Evolutionary conservation across 53 echinoderm and acorn worm species (phyloP), one percentile per base, ranked within the genome.

Genomic region (Luidia sarsii): DNA sequence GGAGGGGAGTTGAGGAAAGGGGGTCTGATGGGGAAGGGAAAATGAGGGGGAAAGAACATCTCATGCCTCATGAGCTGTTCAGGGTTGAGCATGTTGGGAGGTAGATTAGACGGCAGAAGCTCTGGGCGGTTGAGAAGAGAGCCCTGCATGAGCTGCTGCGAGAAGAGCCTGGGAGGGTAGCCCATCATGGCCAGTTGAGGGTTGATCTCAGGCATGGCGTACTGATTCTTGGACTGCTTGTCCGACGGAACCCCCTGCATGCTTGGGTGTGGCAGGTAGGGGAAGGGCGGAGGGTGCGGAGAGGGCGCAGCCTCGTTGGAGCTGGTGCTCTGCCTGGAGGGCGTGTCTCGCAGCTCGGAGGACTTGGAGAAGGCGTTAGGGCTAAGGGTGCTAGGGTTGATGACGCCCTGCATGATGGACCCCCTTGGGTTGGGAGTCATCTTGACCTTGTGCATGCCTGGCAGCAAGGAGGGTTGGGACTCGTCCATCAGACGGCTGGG

Each of bases 371-470:
- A 51, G 55, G 71, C 54, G 36, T 68, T 38, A 69, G 67, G 48
- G 23, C 79, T 68, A 38, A 50, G 64, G 27, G 43, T 48, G 14
- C 81, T 67, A 13, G 87, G 82, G 56, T 96, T 84, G 60, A 96
- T 96, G 41, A 96, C 89, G n/a, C 97, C 97, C 74, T 91, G 97
- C 56, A 93, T 96, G 33, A 96, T 96, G 51, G 97, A 96, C 3
- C 97, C 93, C n/a, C 97, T 85, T 32, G 97, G 86, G 29, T 86
- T 66, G 10, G 93, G 91, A 14, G 97, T 93, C 90, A 92, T 96
- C 81, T 96, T 96, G 14, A 90, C 92, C 21, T 70, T 72, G 20
- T 36, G 55, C 34, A 54, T 21, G 5, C 38, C 54, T 7, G 37
- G 3, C 55, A 55, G 21, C 34, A 54, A 36, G 5, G 56, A 72